Evolutionary conservation across 2,888 invertebrate species (phyloP), one percentile per base, ranked within the genome.

Genomic region (Odontocerum albicorne): DNA sequence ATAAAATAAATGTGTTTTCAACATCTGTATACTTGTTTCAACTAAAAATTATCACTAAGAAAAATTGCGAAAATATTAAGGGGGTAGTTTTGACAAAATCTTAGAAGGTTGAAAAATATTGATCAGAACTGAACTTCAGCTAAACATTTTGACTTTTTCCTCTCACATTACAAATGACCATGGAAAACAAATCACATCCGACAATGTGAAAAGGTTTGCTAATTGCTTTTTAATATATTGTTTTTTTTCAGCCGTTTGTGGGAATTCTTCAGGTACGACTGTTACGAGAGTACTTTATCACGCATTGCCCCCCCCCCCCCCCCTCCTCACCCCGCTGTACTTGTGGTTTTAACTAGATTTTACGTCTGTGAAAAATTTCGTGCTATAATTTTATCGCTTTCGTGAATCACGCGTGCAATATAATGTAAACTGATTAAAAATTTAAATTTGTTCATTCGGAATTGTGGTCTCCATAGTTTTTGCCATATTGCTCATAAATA

Each of bases 141-240:
- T 10, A 27, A 27, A 27, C 4, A 27, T 4, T 8, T 10, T 12
- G 4, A 27, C 10, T 10, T 7, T 27, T 10, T 27, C 17, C 20
- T 22, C 21, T 39, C 49, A 49, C 13, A 47, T 47, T 39, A 39
- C 49, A 49, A 49, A 49, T 21, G 32, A 49, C 31, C 16, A 31
- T 22, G 39, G 39, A 31, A 49, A 49, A 49, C 49, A 49, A 49
- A 49, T 49, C 49, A 49, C 49, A 35, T 39, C 49, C 38, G 38
- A 16, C 16, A 42, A 21, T 21, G 10, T 33, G 39, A 27, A 49
- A 47, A 38, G 21, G 31, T 13, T 17, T 21, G 32, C 36, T 49
- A 49, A 49, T 39, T 32, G 32, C 49, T 38, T 49, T 49, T 49
- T 49, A 39, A 49, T 49, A 49, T 39, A 39, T 49, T 47, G 19